phyloP scores from a whole-genome alignment of 2,888 invertebrate species.

The Endotricha flammealis region DNA sequence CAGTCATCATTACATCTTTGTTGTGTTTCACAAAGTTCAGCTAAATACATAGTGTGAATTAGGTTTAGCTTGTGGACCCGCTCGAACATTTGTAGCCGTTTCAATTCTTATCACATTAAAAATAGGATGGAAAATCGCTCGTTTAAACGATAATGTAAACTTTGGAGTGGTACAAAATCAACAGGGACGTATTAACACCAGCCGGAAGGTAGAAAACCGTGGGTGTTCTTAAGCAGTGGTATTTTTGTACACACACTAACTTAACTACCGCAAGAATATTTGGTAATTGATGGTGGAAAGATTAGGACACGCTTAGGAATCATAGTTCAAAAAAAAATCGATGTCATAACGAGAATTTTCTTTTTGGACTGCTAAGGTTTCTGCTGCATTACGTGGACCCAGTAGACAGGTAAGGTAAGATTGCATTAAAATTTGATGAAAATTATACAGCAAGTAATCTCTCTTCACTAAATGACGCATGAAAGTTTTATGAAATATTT shows the following conservation, averaged over 20 bases:
- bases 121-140: conserved; percentile 48
- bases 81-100: conserved; percentile 20
- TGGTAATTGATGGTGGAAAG: conserved; percentile 46
- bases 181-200: conserved; percentile 70
- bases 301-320: conserved; percentile 21
- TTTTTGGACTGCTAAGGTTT: too few relatives aligned
- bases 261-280: conserved; percentile 54
- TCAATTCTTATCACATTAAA: conserved; percentile 30
- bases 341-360: too few relatives aligned
- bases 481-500: too few relatives aligned
- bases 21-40: conserved; percentile 72
- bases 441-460: too few relatives aligned
- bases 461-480: too few relatives aligned
- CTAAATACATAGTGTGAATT: conserved; percentile 73
- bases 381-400: too few relatives aligned
- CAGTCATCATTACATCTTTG: conserved; percentile 64
- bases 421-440: too few relatives aligned
- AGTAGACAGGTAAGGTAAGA: too few relatives aligned
- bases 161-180: conserved; percentile 58
- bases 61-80: conserved; percentile 43
- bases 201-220: conserved; percentile 60
- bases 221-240: conserved; percentile 70
- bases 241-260: conserved; percentile 54
- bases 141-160: conserved; percentile 32
- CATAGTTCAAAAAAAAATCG: too few relatives aligned